Base-by-base conservation (phyloP, 2,113 vertebrate genomes). In the Megaptera novaeangliae region DNA sequence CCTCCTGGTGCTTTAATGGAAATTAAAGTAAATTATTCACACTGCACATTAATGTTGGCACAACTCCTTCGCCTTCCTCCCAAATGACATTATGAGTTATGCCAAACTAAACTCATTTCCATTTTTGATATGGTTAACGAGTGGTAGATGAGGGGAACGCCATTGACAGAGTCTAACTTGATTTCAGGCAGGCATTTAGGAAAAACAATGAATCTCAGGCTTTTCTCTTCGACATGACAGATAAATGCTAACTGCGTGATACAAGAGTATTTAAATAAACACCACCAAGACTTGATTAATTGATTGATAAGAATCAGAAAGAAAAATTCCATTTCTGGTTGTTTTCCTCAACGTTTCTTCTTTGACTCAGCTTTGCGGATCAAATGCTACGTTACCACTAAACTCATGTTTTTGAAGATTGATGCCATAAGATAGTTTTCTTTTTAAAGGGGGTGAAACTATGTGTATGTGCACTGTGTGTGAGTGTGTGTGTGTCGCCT, bases 11-110 rank as follows among this genome's bases (percentile, higher is more conserved):
- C 96, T 95, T 96, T 97, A 98, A 98, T 97, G 97, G 97, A 98
- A 98, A 98, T 98, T 97, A 98, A 98, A 97, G 98, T 95, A 97
- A 98, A 97, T 98, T 97, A 98, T 98, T 98, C 97, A 98, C 97
- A 97, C 95, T 95, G 92, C 96, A 97, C 97, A 98, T 97, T 97
- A 97, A 97, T 81, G 89, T 97, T 98, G 97, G 96, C 96, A 8
- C 89, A 0, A 92, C 81, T 98, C 87, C 96, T 94, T 97, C 96
- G 96, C 93, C 94, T 98, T 95, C 97, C 97, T 98, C 98, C 98
- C 96, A 97, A 98, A 98, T 97, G 97, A 97, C 95, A 97, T 98
- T 97, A 95, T 97, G 96, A 97, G 96, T 97, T 97, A 96, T 97
- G 98, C 97, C 98, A 98, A 98, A 97, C 96, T 95, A 87, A 96